These are phyloP conservation scores for Potamarius usumacintae DNA, from an alignment of 2,113 vertebrate species.

Conservation along the genomic window DNA sequence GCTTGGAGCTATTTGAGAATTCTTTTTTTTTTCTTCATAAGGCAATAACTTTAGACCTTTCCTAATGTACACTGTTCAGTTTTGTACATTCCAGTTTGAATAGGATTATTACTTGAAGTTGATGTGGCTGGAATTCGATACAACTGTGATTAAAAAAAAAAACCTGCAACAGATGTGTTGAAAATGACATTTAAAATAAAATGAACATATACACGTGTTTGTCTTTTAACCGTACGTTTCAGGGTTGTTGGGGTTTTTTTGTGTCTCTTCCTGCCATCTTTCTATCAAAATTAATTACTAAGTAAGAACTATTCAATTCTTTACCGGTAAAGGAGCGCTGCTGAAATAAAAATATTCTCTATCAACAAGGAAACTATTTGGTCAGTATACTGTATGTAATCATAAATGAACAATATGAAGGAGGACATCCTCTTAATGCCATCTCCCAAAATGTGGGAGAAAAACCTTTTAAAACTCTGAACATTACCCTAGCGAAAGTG, in stretches of 20 bases:
- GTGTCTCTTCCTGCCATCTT: neutral
- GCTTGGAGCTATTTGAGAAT: neutral
- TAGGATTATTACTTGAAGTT: neutral
- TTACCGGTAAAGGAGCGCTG: constrained; percentile 27
- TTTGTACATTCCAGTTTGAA: neutral
- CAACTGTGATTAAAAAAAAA: neutral
- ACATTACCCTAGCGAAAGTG: neutral
- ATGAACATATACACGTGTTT: neutral
- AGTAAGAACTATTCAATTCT: neutral
- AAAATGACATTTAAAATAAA: constrained; percentile 23
- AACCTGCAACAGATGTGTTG: neutral
- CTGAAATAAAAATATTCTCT: constrained; percentile 9
- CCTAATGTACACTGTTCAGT: neutral
- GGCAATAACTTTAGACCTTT: constrained; percentile 2
- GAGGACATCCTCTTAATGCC: neutral
- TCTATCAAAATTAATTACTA: constrained; percentile 16
- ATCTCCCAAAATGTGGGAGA: neutral
- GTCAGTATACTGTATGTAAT: constrained; percentile 19
- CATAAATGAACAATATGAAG: constrained; percentile 8
- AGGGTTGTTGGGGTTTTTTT: neutral
- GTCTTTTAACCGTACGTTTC: neutral
- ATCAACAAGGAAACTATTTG: constrained; percentile 31
- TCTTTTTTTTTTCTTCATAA: neutral
- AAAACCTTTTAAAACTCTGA: neutral
- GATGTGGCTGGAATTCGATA: neutral